Base-by-base conservation (phyloP, 2,888 invertebrate species). In the Cantharis rustica region DNA sequence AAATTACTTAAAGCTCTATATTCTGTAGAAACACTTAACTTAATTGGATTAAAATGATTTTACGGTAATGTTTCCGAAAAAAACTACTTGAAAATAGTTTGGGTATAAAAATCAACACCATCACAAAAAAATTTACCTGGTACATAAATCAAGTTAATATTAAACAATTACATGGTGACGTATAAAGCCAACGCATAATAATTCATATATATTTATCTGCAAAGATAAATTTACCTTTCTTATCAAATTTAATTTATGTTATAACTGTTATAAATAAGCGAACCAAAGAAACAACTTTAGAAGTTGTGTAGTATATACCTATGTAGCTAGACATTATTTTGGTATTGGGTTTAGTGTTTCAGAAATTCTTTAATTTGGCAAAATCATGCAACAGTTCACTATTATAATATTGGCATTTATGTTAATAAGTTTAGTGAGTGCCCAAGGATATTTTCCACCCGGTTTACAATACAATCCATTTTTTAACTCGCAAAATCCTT, bases 151-250 rank as follows among this genome's bases (percentile, higher is more conserved):
- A 47, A 47, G 13, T 47, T 47, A 47, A n/a, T 47, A 47, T 47
- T 47, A 5, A n/a, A 47, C 47, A 47, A 47, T 47, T 7, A 47
- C n/a, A 47, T 47, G n/a, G n/a, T 47, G 47, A 47, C 47, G 47
- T n/a, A 47, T 47, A n/a, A n/a, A n/a, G n/a, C n/a, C n/a, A 47
- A 47, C 47, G n/a, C 47, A 47, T 47, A n/a, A 47, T 47, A 47
- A 47, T n/a, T 47, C 9, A 47, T 47, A 47, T 5, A 5, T 31
- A 47, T 47, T 47, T 47, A 47, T 47, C 47, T 47, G 5, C 0
- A 47, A 13, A 72, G 66, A 66, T 63, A 72, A 31, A 61, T 72
- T 72, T 72, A 16, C 26, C n/a, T 68, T 72, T 68, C 72, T 72
- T 72, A 72, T 72, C 72, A 61, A 31, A 16, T 10, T 13, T 72